Conservation (phyloP, 1,140 invertebrate species). For the Drosophila watanabei region DNA sequence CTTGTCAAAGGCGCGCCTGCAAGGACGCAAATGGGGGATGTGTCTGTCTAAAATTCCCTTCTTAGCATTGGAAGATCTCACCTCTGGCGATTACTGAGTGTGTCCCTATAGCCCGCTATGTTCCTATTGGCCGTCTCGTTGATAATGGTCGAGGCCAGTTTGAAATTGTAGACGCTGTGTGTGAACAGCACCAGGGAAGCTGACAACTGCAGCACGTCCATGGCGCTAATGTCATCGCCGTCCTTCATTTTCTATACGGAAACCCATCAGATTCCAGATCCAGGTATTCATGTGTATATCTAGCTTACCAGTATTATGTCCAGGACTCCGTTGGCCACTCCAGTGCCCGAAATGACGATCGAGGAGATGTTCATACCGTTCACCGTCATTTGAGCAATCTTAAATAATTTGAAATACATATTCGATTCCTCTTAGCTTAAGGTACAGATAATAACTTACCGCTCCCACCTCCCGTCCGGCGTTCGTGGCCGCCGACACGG, state of each 20-base stretch:
- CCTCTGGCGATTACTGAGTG: slow-evolving; percentile 66
- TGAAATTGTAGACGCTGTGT: slow-evolving; percentile 70
- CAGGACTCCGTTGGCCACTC: slow-evolving; percentile 55
- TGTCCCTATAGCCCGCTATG: slow-evolving; percentile 52
- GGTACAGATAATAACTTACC: slow-evolving; percentile 42
- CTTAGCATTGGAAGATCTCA: background rate
- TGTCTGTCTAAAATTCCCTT: background rate
- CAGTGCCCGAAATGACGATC: slow-evolving; percentile 65
- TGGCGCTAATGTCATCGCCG: slow-evolving; percentile 62
- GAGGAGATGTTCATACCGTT: slow-evolving; percentile 73
- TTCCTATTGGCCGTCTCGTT: slow-evolving; percentile 46
- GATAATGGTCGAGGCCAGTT: slow-evolving; percentile 72
- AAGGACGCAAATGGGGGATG: background rate
- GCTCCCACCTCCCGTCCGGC: slow-evolving; percentile 65
- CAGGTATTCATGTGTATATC: background rate
- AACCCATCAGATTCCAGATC: background rate
- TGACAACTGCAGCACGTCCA: slow-evolving; percentile 68
- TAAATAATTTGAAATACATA: background rate
- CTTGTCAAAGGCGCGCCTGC: slow-evolving; percentile 72
- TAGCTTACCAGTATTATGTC: slow-evolving; percentile 63
- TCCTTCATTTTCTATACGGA: slow-evolving; percentile 56
- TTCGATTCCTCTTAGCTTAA: background rate
- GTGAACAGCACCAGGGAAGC: slow-evolving; percentile 69
- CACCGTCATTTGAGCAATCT: slow-evolving; percentile 65
- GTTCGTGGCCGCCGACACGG: slow-evolving; percentile 49